phyloP scores from a whole-genome alignment of 2,113 vertebrate genomes.

The Hippocampus abdominalis region DNA sequence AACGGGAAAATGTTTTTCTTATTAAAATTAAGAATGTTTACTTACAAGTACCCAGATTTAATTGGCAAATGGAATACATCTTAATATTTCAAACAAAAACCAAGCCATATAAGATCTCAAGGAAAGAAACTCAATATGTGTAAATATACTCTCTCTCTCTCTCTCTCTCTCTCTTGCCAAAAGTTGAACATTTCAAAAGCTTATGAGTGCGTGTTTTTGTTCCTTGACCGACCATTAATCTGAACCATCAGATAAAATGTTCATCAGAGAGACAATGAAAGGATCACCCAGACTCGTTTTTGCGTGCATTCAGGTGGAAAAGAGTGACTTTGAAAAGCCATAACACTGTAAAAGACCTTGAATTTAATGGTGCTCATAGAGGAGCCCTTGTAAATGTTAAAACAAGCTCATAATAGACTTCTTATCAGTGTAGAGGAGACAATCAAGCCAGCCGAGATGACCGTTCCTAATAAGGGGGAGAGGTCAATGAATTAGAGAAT shows the following conservation, averaged over 20 bases:
- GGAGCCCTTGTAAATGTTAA: slow-evolving; percentile 48
- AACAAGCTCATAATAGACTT: slow-evolving; percentile 50
- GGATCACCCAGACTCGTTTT: slow-evolving; percentile 28
- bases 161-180: no score
- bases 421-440: slow-evolving; percentile 52
- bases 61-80: not conserved
- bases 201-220: slow-evolving; percentile 54
- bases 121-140: not conserved
- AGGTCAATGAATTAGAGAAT: slow-evolving; percentile 26
- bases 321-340: slow-evolving; percentile 9
- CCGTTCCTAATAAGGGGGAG: slow-evolving; percentile 27
- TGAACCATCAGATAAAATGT: slow-evolving; percentile 56
- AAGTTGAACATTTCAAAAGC: slow-evolving; percentile 27
- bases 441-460: slow-evolving; percentile 31
- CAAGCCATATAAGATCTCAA: slow-evolving; percentile 18
- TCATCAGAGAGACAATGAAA: slow-evolving; percentile 37
- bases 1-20: not conserved
- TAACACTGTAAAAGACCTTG: slow-evolving; percentile 48
- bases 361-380: slow-evolving; percentile 48
- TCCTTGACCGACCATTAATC: slow-evolving; percentile 60
- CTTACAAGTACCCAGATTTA: not conserved
- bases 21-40: not conserved
- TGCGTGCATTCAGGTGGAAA: slow-evolving; percentile 3
- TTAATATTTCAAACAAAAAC: not conserved
- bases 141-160: no score